Evolutionary conservation across 2,888 invertebrate species (phyloP).

Genomic region (Syrphus vitripennis): DNA sequence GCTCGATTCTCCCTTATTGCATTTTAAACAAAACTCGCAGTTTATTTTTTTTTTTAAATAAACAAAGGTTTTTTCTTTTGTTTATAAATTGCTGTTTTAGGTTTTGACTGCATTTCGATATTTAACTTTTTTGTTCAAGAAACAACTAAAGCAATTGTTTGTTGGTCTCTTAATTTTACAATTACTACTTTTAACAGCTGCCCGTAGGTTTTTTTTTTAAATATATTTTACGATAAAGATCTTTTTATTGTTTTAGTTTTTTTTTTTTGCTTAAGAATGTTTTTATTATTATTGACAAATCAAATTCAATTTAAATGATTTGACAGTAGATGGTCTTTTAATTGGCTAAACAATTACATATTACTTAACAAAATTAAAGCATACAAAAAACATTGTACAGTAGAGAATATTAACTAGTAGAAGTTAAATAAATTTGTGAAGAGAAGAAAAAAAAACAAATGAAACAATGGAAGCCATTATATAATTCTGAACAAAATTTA

Average conservation of each 20-base stretch:
- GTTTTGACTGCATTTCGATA: conserved; percentile 46
- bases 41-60: neutral
- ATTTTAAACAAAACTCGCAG: conserved; percentile 5
- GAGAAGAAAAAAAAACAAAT: conserved; percentile 25
- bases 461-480: conserved; percentile 35
- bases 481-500: conserved; percentile 21
- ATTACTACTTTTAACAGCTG: conserved; percentile 32
- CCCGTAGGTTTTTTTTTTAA: conserved; percentile 33
- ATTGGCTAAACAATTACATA: neutral
- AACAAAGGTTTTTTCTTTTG: neutral
- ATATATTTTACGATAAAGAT: conserved; percentile 45
- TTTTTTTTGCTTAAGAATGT: conserved; percentile 4
- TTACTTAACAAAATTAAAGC: neutral
- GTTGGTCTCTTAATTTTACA: conserved; percentile 24
- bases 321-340: neutral
- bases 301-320: neutral
- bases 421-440: conserved; percentile 44
- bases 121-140: conserved; percentile 6
- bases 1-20: conserved; percentile 10
- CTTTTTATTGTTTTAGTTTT: conserved; percentile 57
- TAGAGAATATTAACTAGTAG: conserved; percentile 54
- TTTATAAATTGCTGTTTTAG: conserved; percentile 13
- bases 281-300: neutral
- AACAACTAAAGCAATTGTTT: neutral
- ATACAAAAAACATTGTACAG: conserved; percentile 46